Base-by-base conservation (phyloP, 2,888 invertebrate species). In the Chrysomela aeneicollis region DNA sequence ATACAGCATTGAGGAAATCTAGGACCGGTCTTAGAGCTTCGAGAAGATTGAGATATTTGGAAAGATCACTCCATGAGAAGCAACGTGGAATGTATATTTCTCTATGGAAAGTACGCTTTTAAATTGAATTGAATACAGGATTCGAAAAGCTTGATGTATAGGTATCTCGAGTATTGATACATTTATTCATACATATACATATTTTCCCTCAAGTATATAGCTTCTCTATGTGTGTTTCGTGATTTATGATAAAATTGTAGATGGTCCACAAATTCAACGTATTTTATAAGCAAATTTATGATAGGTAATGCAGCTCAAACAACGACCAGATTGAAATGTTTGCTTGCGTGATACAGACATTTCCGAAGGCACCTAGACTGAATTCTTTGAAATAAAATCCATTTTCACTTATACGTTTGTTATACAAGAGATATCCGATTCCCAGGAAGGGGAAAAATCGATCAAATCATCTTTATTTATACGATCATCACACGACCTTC, bases 111-210 rank as follows among this genome's bases (percentile, higher is more conserved):
- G 32, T 35, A n/a, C n/a, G 32, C 6, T 5, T 10, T 9, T 35
- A 10, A 35, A 35, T 35, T 10, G 32, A 35, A 35, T 35, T 35
- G 32, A 35, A 9, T 2, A 35, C 32, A 9, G 32, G 32, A 10
- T 9, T 35, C 10, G 32, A 9, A 35, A 55, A 55, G 55, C 55
- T 42, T 55, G 55, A 55, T 55, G n/a, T n/a, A n/a, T n/a, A n/a
- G n/a, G 42, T 42, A 55, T 55, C 55, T 21, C 2, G 22, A 55
- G 55, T 55, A 71, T 71, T 67, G 68, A n/a, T n/a, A n/a, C n/a
- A 69, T 71, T 66, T 66, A 68, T 68, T 67, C 67, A 71, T 71
- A 69, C 67, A 67, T 69, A 71, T 71, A 71, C 68, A 69, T 71
- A 69, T 71, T 71, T 71, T 68, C n/a, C n/a, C n/a, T 65, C 69